These are phyloP conservation scores for Amazona guildingii DNA, from an alignment of 2,113 vertebrate species.

Conservation along the genomic window DNA sequence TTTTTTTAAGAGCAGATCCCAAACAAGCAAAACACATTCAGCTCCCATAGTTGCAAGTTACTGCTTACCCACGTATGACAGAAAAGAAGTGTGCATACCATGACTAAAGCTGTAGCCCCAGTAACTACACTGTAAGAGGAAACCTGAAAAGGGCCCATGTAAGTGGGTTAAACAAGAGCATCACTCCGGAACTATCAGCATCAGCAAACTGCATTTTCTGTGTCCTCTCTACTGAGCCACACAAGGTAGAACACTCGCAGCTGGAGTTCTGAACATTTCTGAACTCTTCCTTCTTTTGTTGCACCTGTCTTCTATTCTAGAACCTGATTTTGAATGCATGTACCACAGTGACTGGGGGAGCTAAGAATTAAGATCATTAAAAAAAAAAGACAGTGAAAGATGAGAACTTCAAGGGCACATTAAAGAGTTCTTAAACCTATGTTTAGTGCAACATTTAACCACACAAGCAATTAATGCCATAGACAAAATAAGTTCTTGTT, in stretches of 20 bases:
- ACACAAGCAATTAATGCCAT: not conserved
- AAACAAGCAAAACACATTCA: not conserved
- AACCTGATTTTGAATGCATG: not conserved
- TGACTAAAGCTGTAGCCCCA: not conserved
- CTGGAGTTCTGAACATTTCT: not conserved
- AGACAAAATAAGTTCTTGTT: not conserved
- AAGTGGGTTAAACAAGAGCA: not conserved
- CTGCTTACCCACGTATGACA: not conserved
- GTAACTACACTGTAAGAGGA: not conserved
- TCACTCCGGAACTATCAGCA: not conserved
- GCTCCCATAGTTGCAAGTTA: not conserved
- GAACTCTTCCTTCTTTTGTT: not conserved
- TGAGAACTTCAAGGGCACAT: not conserved
- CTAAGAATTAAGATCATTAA: not conserved
- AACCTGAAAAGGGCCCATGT: not conserved
- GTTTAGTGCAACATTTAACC: not conserved
- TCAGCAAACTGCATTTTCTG: not conserved
- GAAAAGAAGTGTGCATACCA: not conserved
- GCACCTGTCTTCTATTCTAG: not conserved
- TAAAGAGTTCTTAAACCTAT: not conserved
- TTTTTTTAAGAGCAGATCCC: not conserved
- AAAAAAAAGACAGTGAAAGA: not conserved
- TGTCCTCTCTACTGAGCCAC: not conserved
- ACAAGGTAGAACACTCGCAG: conserved; percentile 4
- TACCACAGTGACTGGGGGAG: not conserved